These are phyloP conservation scores for Lutraria lutraria DNA, from an alignment of 2,888 invertebrate genomes.

Conservation along the genomic window DNA sequence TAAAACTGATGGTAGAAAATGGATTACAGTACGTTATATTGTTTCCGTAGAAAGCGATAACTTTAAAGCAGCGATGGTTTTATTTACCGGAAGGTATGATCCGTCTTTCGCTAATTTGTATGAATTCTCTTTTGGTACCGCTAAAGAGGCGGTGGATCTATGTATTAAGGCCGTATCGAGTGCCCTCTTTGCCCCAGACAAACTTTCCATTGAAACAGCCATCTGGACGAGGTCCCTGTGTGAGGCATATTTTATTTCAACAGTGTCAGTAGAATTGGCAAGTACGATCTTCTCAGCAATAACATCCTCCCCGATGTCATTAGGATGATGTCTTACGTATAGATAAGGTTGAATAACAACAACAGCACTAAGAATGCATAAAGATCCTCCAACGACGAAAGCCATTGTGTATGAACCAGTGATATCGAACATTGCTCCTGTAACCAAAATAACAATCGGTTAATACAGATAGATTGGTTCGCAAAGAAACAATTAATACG, in stretches of 20 bases:
- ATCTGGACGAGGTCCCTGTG: slow-evolving; percentile 57
- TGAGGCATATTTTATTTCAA: slow-evolving; percentile 37
- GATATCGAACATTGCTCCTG: slow-evolving; percentile 73
- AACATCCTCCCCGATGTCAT: slow-evolving; percentile 34
- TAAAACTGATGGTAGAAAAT: background rate
- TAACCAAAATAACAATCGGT: background rate
- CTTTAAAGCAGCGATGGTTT: slow-evolving; percentile 14
- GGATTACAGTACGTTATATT: background rate
- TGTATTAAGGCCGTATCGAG: slow-evolving; percentile 27
- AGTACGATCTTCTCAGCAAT: slow-evolving; percentile 52
- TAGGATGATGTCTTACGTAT: slow-evolving; percentile 55
- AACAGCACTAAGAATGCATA: slow-evolving; percentile 61
- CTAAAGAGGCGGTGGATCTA: slow-evolving; percentile 42
- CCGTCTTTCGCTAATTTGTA: background rate
- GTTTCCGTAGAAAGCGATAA: slow-evolving; percentile 36
- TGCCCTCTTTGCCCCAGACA: slow-evolving; percentile 42
- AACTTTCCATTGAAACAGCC: slow-evolving; percentile 61
- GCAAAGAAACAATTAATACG: no score
- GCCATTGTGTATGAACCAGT: slow-evolving; percentile 66
- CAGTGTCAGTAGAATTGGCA: slow-evolving; percentile 53
- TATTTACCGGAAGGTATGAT: slow-evolving; percentile 35
- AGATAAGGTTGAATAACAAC: slow-evolving; percentile 69
- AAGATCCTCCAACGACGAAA: slow-evolving; percentile 66
- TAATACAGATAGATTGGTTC: background rate
- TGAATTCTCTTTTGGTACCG: background rate